Conservation (phyloP, 2,797 vertebrate species). For the Coreius guichenoti region DNA sequence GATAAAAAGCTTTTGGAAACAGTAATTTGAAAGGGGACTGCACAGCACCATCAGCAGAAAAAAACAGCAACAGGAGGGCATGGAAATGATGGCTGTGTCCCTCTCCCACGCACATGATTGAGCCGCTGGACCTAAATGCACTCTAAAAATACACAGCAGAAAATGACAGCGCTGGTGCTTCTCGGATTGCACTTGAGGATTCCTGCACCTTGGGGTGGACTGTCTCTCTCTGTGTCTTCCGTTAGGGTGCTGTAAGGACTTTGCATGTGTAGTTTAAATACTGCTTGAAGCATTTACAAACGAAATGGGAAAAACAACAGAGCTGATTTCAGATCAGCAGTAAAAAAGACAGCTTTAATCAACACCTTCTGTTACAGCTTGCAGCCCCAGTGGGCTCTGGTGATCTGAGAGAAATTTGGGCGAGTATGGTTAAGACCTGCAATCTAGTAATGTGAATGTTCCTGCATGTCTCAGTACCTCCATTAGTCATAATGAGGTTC, state of each 20-base stretch:
- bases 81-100: constrained; percentile 48
- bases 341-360: constrained; percentile 15
- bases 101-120: constrained; percentile 52
- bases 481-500: constrained; percentile 49
- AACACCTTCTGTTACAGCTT: neutral
- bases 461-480: constrained; percentile 31
- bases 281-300: neutral
- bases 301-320: neutral
- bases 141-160: constrained; percentile 65
- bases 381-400: neutral
- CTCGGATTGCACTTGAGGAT: constrained; percentile 61
- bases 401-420: constrained; percentile 29
- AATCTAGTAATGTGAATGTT: constrained; percentile 32
- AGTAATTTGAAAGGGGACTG: constrained; percentile 53
- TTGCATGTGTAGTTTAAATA: neutral
- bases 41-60: constrained; percentile 25
- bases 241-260: neutral
- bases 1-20: constrained; percentile 39
- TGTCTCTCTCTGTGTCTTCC: constrained; percentile 27
- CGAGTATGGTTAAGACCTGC: constrained; percentile 19
- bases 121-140: constrained; percentile 60
- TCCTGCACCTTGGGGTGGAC: neutral
- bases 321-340: constrained; percentile 5
- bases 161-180: constrained; percentile 53
- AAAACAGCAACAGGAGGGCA: constrained; percentile 11